Conservation (phyloP, 2,797 vertebrate genomes). For the Morus bassanus region DNA sequence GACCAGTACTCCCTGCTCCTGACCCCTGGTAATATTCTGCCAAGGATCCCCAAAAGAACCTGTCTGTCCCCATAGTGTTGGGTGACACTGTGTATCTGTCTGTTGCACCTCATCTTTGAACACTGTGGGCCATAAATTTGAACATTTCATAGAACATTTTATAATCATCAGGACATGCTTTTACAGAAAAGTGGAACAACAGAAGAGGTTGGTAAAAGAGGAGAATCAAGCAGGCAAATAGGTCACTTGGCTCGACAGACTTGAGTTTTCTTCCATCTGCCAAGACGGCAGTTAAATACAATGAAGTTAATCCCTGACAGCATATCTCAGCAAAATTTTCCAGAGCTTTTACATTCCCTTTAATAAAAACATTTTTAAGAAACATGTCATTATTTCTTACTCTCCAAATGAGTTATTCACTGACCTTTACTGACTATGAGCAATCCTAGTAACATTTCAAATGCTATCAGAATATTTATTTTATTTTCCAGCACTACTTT, state of each 20-base stretch:
- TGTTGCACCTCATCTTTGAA: background rate
- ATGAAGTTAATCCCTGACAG: background rate
- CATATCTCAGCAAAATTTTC: background rate
- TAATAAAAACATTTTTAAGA: background rate
- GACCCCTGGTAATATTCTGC: background rate
- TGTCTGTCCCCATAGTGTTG: fast-evolving
- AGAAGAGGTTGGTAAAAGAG: background rate
- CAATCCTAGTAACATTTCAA: background rate
- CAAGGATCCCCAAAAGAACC: background rate
- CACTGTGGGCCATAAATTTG: background rate
- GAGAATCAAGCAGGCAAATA: background rate
- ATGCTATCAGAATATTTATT: background rate
- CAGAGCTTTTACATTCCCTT: background rate
- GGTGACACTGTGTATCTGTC: background rate
- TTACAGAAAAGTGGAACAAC: background rate
- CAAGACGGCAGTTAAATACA: background rate
- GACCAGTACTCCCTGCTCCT: background rate
- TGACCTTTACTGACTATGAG: background rate
- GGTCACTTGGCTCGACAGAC: background rate
- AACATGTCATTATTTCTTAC: background rate
- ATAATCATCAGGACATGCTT: background rate
- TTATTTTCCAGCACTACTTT: background rate
- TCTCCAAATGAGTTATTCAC: background rate
- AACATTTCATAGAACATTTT: background rate
- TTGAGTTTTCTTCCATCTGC: background rate